Conservation (phyloP, 2,113 vertebrate genomes). For the Charadrius vociferus region DNA sequence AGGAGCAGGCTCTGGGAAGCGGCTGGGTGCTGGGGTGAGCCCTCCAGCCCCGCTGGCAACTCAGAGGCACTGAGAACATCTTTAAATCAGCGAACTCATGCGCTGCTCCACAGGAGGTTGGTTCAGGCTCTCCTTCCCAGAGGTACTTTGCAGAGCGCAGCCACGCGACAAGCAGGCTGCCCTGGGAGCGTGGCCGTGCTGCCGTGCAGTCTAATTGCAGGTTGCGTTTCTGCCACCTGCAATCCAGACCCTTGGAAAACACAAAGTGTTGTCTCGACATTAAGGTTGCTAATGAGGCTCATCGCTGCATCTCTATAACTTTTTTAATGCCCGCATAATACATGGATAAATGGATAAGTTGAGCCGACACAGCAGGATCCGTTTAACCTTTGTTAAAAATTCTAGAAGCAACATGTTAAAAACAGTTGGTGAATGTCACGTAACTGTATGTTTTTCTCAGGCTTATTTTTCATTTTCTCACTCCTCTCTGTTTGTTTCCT, state of each 20-base stretch:
- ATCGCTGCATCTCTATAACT: background rate
- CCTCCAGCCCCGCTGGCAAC: background rate
- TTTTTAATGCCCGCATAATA: background rate
- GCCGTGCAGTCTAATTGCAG: background rate
- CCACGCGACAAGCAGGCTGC: background rate
- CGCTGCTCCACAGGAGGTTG: background rate
- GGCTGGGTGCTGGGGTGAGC: background rate
- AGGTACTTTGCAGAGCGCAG: background rate
- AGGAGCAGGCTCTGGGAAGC: background rate
- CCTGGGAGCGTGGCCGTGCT: background rate
- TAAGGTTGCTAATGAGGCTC: background rate
- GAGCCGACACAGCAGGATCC: background rate
- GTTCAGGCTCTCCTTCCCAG: background rate
- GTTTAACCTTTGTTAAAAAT: background rate
- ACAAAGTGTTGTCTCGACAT: background rate
- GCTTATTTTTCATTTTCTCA: background rate
- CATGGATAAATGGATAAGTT: background rate
- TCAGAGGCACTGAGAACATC: background rate
- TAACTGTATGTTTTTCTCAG: background rate
- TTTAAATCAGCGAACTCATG: accelerated
- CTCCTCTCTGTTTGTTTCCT: background rate
- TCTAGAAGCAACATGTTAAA: background rate
- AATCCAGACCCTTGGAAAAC: background rate
- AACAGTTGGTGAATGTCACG: background rate
- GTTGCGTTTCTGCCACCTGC: background rate